Evolutionary conservation across 2,797 vertebrate species (phyloP).

Genomic region (Lophius americanus): DNA sequence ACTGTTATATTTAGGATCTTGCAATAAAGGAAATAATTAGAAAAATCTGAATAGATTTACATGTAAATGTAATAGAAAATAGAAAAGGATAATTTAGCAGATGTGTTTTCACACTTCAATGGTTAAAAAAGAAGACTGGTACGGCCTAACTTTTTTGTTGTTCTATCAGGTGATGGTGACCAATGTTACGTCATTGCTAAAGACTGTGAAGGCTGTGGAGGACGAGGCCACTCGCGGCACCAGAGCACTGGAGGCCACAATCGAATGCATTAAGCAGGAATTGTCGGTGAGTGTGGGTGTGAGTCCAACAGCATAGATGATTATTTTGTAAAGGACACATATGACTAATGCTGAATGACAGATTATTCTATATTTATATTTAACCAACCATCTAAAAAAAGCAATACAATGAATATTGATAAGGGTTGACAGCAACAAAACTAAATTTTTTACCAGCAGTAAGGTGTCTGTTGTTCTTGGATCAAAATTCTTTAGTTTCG

Average conservation of each 20-base stretch:
- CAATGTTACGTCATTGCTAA: constrained; percentile 96
- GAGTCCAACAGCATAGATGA: neutral
- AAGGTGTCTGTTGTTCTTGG: no score
- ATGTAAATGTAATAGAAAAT: no score
- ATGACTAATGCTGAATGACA: neutral
- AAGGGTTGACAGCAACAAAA: no score
- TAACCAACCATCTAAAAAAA: no score
- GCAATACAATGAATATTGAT: no score
- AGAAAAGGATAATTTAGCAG: neutral
- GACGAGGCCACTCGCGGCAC: constrained; percentile 97
- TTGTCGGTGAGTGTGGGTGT: constrained; percentile 81
- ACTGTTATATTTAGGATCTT: no score
- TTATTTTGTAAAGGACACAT: neutral
- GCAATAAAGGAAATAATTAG: fast-evolving
- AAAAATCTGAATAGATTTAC: fast-evolving
- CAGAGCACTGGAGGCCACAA: constrained; percentile 94
- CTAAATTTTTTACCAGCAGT: no score
- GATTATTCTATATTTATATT: no score
- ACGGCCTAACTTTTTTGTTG: neutral
- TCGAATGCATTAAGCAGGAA: constrained; percentile 97
- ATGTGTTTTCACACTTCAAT: neutral
- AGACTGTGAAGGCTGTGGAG: constrained; percentile 97
- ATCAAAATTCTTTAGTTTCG: no score
- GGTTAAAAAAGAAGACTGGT: no score
- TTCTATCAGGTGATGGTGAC: constrained; percentile 95